A percentile compares a stretch with the other conserved stretches of the same genome.
Conservation (phyloP, 2,797 vertebrate genomes). For the Rhynchonycteris naso region DNA sequence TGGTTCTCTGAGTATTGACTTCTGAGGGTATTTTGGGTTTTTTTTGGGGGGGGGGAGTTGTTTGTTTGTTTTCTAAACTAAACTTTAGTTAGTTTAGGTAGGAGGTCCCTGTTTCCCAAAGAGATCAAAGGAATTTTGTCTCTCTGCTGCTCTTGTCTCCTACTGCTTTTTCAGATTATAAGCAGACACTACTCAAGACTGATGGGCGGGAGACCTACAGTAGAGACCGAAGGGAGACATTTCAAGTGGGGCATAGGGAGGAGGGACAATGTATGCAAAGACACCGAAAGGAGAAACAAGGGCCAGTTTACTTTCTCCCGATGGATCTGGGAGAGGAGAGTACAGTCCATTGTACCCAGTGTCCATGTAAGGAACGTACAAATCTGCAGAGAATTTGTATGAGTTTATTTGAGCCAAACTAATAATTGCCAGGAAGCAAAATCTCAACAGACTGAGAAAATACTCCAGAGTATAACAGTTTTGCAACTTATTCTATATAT, state of each 20-base stretch:
- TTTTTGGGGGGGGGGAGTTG: too few species aligned
- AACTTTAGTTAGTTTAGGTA: not conserved
- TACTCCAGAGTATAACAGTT: not conserved
- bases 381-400: not conserved
- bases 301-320: not conserved
- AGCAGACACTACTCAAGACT: not conserved
- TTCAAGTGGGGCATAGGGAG: too few species aligned
- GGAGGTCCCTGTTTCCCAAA: not conserved
- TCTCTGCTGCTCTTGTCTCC: too few species aligned
- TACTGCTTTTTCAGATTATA: not conserved
- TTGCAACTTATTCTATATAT: not conserved
- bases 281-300: not conserved
- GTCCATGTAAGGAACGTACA: not conserved
- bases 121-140: not conserved
- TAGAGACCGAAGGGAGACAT: not conserved
- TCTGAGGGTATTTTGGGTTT: not conserved
- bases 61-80: not conserved
- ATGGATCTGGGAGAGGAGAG: not conserved
- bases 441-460: not conserved
- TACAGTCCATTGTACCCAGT: accelerated
- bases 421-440: not conserved
- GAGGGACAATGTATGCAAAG: not conserved
- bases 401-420: not conserved
- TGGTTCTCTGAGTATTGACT: not conserved
- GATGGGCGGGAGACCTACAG: not conserved